A percentile compares a stretch with the other conserved stretches of the same genome.
These are phyloP conservation scores for Spialia ferax DNA, from an alignment of 2,888 invertebrate species.

Conservation along the genomic window DNA sequence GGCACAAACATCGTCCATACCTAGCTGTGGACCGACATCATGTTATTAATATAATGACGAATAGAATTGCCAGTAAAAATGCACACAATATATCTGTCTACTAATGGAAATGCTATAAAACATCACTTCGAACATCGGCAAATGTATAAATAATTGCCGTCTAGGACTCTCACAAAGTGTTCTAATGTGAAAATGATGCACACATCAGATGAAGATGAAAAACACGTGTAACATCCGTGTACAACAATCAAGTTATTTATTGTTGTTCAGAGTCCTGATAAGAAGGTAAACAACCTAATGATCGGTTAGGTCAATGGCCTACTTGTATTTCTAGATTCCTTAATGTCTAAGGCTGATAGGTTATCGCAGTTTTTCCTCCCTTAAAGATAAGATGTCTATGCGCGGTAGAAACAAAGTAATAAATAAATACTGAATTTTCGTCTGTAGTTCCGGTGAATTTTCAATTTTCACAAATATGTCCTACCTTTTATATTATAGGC, in stretches of 20 bases:
- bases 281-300: slow-evolving; percentile 10
- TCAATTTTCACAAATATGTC: too few species aligned
- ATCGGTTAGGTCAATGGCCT: slow-evolving; percentile 22
- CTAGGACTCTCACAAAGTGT: slow-evolving; percentile 2
- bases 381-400: not conserved
- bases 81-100: not conserved
- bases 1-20: too few species aligned
- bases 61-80: not conserved
- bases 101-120: slow-evolving; percentile 1
- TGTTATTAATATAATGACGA: not conserved
- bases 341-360: slow-evolving; percentile 5
- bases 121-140: not conserved
- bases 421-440: too few species aligned
- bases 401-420: not conserved
- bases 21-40: not conserved
- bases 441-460: not conserved
- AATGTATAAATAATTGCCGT: slow-evolving; percentile 6
- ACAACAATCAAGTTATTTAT: slow-evolving; percentile 17
- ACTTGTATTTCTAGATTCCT: not conserved
- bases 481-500: too few species aligned
- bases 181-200: slow-evolving; percentile 6
- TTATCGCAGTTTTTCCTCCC: slow-evolving; percentile 3
- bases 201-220: not conserved
- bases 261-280: not conserved
- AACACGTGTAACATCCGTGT: not conserved